Conservation (phyloP, 2,888 invertebrate genomes). For the Mythimna lalbum region DNA sequence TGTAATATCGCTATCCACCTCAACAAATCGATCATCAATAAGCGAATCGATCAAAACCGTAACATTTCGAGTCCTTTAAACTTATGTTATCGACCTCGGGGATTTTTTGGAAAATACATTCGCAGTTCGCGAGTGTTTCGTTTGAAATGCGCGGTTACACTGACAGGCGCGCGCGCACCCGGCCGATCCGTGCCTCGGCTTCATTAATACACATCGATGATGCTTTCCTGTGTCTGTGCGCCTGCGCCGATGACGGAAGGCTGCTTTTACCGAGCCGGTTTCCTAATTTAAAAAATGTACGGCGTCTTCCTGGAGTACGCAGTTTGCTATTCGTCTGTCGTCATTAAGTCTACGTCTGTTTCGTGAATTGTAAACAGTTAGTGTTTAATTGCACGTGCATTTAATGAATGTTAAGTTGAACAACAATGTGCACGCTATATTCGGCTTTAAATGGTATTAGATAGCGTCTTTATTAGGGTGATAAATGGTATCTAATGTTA, state of each 20-base stretch:
- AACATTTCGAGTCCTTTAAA: conserved; percentile 63
- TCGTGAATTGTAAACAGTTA: conserved; percentile 58
- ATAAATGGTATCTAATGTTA: neutral
- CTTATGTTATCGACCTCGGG: conserved; percentile 77
- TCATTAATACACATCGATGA: conserved; percentile 87
- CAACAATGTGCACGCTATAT: conserved; percentile 29
- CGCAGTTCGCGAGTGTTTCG: conserved; percentile 78
- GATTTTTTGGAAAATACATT: conserved; percentile 69
- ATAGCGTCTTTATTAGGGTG: conserved; percentile 15
- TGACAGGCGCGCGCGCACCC: conserved; percentile 78
- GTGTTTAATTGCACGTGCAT: conserved; percentile 57
- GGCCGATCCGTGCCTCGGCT: conserved; percentile 80
- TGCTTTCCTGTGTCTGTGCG: conserved; percentile 86
- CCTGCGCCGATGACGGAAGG: conserved; percentile 83
- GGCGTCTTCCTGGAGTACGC: conserved; percentile 61
- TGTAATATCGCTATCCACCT: conserved; percentile 64
- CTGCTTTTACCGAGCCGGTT: conserved; percentile 87
- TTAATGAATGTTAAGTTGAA: conserved; percentile 41
- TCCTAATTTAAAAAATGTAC: conserved; percentile 87
- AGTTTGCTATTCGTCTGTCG: conserved; percentile 54
- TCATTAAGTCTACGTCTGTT: conserved; percentile 55
- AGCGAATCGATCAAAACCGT: conserved; percentile 65
- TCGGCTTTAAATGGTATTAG: conserved; percentile 8
- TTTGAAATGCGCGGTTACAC: conserved; percentile 84
- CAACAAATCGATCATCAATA: conserved; percentile 61